Percentiles rank a stretch among this genome's conserved stretches.
phyloP scores from a whole-genome alignment of 2,113 vertebrate genomes.

The Grallaria varia region DNA sequence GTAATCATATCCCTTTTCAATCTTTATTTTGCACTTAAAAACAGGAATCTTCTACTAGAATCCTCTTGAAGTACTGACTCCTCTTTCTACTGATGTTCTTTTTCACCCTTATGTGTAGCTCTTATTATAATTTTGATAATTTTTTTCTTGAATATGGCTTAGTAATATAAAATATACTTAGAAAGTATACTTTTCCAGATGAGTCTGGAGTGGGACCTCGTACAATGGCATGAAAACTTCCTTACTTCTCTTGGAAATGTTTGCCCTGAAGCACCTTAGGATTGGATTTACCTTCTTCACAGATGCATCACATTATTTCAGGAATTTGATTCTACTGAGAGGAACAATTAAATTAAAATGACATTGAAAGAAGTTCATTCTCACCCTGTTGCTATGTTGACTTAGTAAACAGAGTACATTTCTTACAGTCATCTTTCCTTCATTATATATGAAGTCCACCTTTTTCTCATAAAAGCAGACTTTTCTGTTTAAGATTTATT shows the following conservation, averaged over 20 bases:
- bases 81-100: neutral
- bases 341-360: slow-evolving; percentile 51
- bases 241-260: neutral
- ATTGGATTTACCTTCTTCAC: slow-evolving; percentile 45
- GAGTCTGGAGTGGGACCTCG: neutral
- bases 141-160: neutral
- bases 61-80: neutral
- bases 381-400: neutral
- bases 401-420: neutral
- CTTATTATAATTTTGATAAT: neutral
- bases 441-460: neutral
- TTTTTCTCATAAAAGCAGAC: neutral
- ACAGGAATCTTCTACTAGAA: neutral
- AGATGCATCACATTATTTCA: slow-evolving; percentile 25
- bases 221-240: neutral
- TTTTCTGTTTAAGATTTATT: slow-evolving; percentile 37
- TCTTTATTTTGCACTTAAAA: neutral
- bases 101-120: neutral
- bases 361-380: slow-evolving; percentile 43
- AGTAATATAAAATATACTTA: too few species aligned
- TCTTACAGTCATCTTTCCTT: slow-evolving; percentile 16
- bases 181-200: neutral
- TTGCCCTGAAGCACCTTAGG: slow-evolving; percentile 7
- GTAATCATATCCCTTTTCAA: neutral
- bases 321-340: slow-evolving; percentile 45